Conservation (phyloP, 2,797 vertebrate genomes). For the Schizothorax lantsangensis region DNA sequence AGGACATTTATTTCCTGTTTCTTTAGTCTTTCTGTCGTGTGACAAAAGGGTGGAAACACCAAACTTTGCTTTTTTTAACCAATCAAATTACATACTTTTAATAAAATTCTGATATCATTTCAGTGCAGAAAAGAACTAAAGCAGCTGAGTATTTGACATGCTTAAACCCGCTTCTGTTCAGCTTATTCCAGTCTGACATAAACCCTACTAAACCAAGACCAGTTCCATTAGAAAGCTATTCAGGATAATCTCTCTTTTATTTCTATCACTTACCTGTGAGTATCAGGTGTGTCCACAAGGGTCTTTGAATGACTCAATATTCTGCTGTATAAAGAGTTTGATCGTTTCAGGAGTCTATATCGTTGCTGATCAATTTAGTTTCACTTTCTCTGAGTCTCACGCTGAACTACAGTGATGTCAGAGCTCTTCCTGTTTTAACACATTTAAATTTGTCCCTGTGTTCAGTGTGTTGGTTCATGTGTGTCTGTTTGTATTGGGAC, state of each 20-base stretch:
- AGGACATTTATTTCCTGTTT: too few species aligned
- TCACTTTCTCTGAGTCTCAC: background rate
- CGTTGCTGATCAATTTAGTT: background rate
- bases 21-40: too few species aligned
- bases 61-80: background rate
- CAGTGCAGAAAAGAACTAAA: background rate
- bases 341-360: fast-evolving
- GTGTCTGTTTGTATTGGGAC: background rate
- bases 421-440: background rate
- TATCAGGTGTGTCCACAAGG: background rate
- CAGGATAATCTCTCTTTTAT: background rate
- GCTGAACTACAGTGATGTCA: background rate
- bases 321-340: background rate
- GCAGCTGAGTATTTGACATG: background rate
- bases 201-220: too few species aligned
- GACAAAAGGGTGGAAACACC: too few species aligned
- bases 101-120: background rate
- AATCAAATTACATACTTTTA: background rate
- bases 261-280: constrained; percentile 12
- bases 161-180: background rate
- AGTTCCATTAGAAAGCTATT: too few species aligned
- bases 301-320: background rate
- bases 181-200: too few species aligned
- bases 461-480: background rate
- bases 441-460: background rate